Percentiles rank a stretch among this genome's conserved stretches.
Conservation (phyloP, 2,113 vertebrate genomes). For the Anser cygnoides region DNA sequence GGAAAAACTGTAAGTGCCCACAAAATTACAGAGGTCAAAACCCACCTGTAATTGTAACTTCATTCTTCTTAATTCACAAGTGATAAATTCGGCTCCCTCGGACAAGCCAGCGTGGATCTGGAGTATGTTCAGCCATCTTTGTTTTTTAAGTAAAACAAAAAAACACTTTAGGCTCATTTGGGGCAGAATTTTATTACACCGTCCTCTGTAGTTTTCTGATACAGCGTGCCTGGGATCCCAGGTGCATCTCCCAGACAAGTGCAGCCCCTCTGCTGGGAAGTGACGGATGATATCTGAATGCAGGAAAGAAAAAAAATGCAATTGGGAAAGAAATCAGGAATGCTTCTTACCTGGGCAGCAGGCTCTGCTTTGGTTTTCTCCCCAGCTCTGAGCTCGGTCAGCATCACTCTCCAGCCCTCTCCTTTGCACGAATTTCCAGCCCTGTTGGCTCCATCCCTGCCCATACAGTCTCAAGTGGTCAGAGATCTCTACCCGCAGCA, state of each 20-base stretch:
- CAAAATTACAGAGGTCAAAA: neutral
- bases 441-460: neutral
- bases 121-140: neutral
- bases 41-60: neutral
- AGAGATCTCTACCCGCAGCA: neutral
- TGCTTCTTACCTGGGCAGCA: neutral
- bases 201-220: neutral
- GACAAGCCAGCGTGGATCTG: neutral
- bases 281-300: neutral
- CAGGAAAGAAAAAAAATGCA: neutral
- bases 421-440: neutral
- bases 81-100: neutral
- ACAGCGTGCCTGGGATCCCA: fast-evolving
- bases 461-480: fast-evolving
- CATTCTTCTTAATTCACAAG: neutral
- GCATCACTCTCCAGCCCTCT: neutral
- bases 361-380: neutral
- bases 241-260: fast-evolving
- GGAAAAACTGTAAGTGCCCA: neutral
- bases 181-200: fast-evolving
- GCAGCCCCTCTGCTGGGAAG: neutral
- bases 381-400: neutral
- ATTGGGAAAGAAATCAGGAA: neutral
- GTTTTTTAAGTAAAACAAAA: neutral
- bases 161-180: neutral